Conservation (phyloP, 2,888 invertebrate genomes). For the Petrolisthes manimaculis region DNA sequence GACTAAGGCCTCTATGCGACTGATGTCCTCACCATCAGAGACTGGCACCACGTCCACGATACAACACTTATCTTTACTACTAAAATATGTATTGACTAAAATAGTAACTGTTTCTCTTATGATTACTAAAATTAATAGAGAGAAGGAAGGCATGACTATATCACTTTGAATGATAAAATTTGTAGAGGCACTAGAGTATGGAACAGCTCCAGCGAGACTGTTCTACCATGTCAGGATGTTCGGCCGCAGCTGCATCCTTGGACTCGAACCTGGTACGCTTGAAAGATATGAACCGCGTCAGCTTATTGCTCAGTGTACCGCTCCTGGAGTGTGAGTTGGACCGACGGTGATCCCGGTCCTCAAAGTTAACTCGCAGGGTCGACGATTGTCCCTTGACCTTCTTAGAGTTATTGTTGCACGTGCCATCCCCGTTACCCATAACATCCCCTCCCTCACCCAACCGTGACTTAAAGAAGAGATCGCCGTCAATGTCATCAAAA, state of each 20-base stretch:
- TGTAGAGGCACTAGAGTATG: slow-evolving; percentile 27
- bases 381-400: slow-evolving; percentile 20
- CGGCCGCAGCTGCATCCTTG: slow-evolving; percentile 27
- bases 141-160: slow-evolving; percentile 6
- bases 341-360: slow-evolving; percentile 13
- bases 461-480: slow-evolving; percentile 55
- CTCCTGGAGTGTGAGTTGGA: slow-evolving; percentile 32
- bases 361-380: slow-evolving; percentile 22
- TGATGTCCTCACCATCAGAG: no score
- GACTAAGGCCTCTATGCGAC: no score
- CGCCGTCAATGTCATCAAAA: slow-evolving; percentile 61
- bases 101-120: not conserved
- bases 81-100: not conserved
- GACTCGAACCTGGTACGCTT: slow-evolving; percentile 40
- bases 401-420: not conserved
- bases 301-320: slow-evolving; percentile 18
- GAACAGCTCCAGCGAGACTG: slow-evolving; percentile 42
- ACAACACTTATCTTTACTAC: not conserved
- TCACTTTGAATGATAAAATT: not conserved
- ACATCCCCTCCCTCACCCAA: not conserved
- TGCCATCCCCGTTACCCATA: not conserved
- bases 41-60: no score
- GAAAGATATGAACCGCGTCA: slow-evolving; percentile 44
- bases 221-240: slow-evolving; percentile 46
- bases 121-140: not conserved